Conservation (phyloP, 2,888 invertebrate genomes). For the Drosophila recens region DNA sequence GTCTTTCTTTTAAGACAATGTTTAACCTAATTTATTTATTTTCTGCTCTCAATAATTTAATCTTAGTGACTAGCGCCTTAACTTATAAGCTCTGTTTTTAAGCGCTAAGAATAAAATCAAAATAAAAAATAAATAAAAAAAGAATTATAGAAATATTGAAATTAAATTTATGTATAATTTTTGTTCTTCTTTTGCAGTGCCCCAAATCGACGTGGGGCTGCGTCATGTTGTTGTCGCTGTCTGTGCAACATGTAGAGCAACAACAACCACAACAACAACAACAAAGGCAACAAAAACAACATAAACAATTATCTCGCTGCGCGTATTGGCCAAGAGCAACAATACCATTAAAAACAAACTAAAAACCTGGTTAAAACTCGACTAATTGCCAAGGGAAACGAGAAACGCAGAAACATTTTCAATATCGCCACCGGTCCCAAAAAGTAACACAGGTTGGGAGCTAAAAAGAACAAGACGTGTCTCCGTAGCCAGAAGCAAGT, state of each 20-base stretch:
- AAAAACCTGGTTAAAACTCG: slow-evolving; percentile 32
- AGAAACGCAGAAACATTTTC: slow-evolving; percentile 30
- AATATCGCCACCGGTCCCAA: slow-evolving; percentile 23
- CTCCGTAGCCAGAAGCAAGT: slow-evolving; percentile 37
- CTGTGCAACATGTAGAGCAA: slow-evolving; percentile 54
- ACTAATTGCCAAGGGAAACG: slow-evolving; percentile 41
- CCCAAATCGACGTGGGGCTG: slow-evolving; percentile 42
- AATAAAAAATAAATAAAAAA: neutral
- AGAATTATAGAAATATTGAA: neutral
- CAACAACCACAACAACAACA: slow-evolving; percentile 40
- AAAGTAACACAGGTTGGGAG: slow-evolving; percentile 9
- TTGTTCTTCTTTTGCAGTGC: slow-evolving; percentile 31
- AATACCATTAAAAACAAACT: slow-evolving; percentile 32
- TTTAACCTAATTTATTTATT: no score
- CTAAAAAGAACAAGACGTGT: neutral
- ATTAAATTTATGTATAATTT: slow-evolving; percentile 4
- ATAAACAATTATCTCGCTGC: slow-evolving; percentile 36
- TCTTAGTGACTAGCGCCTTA: no score
- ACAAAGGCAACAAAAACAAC: slow-evolving; percentile 29
- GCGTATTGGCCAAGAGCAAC: slow-evolving; percentile 41
- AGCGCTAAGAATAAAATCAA: no score
- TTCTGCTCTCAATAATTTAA: no score
- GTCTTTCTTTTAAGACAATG: no score
- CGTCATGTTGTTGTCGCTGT: slow-evolving; percentile 73
- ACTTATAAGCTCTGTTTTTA: no score